Evolutionary conservation across 2,113 vertebrate genomes (phyloP).

Genomic region (Pleuronectes platessa): DNA sequence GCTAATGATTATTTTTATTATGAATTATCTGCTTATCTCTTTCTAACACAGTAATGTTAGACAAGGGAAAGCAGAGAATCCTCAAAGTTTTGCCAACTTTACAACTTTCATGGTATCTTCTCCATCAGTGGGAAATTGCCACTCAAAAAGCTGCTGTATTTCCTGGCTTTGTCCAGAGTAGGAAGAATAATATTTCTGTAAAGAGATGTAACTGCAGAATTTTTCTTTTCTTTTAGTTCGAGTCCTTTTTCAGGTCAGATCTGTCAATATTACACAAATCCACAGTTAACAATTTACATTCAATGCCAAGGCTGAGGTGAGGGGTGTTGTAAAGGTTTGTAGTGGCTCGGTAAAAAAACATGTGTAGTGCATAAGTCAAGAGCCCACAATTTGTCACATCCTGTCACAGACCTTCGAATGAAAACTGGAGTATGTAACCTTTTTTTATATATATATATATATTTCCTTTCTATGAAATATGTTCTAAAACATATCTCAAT

Average conservation of each 20-base stretch:
- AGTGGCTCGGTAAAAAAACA: not conserved
- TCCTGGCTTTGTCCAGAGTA: too few relatives aligned
- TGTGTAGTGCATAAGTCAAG: too few relatives aligned
- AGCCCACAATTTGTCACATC: too few relatives aligned
- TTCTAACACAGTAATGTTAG: too few relatives aligned
- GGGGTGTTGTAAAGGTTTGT: not conserved
- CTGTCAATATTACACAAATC: not conserved
- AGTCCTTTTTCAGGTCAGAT: not conserved
- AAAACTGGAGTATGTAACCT: not conserved
- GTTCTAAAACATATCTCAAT: not conserved
- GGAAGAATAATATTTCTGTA: not conserved
- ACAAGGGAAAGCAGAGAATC: too few relatives aligned
- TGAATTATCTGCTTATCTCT: too few relatives aligned
- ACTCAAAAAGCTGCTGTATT: too few relatives aligned
- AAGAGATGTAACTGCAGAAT: not conserved
- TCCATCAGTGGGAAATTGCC: too few relatives aligned
- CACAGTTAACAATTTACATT: conserved; percentile 1
- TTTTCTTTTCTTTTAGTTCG: not conserved
- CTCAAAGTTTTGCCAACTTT: too few relatives aligned
- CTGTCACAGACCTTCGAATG: not conserved
- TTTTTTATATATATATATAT: too few relatives aligned
- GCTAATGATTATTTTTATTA: too few relatives aligned
- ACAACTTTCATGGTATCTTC: too few relatives aligned
- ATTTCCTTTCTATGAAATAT: not conserved
- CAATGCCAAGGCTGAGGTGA: not conserved